Evolutionary conservation across 2,888 invertebrate genomes (phyloP).

Genomic region (Microchrysa polita): DNA sequence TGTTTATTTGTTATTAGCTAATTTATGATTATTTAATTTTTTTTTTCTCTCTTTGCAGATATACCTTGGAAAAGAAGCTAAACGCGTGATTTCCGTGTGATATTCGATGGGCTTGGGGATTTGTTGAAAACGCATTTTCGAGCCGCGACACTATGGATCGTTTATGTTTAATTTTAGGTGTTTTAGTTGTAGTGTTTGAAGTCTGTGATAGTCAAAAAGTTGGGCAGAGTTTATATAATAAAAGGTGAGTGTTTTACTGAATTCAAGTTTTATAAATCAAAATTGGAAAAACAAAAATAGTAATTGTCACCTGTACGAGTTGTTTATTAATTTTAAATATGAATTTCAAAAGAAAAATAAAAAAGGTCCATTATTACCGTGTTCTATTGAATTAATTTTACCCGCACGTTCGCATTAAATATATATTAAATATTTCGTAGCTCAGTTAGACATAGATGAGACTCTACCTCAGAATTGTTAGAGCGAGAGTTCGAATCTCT

Average conservation of each 20-base stretch:
- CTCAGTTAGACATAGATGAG: too few relatives aligned
- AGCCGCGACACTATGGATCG: slow-evolving; percentile 24
- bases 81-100: background rate
- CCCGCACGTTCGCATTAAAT: too few relatives aligned
- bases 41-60: background rate
- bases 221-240: slow-evolving; percentile 16
- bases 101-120: slow-evolving; percentile 9
- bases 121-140: background rate
- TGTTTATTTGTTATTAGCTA: background rate
- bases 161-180: slow-evolving; percentile 12
- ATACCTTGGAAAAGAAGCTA: background rate
- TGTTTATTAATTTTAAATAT: too few relatives aligned
- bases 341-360: too few relatives aligned
- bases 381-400: too few relatives aligned
- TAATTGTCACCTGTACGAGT: too few relatives aligned
- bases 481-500: too few relatives aligned
- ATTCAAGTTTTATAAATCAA: background rate
- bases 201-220: slow-evolving; percentile 15
- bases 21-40: background rate
- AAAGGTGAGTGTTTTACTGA: slow-evolving; percentile 2
- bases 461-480: too few relatives aligned
- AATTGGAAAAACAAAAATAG: too few relatives aligned
- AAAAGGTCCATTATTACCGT: too few relatives aligned
- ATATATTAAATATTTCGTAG: too few relatives aligned
- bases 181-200: slow-evolving; percentile 12